phyloP scores from a whole-genome alignment of 2,797 vertebrate genomes.

The Danionella dracula region DNA sequence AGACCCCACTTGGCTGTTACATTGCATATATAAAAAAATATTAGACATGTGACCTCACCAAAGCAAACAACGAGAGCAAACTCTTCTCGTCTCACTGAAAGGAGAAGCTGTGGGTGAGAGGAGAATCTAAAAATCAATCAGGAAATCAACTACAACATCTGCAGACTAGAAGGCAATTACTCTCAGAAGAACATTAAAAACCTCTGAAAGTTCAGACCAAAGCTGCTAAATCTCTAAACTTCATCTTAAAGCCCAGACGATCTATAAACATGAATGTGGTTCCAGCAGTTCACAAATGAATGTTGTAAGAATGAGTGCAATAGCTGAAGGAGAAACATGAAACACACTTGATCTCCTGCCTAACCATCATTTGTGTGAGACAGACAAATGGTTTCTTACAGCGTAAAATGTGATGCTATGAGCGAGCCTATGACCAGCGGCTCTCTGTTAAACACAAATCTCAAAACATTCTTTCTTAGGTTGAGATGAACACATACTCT shows the following conservation, averaged over 20 bases:
- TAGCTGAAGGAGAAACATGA: no score
- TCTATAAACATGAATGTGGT: not conserved
- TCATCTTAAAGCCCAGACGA: not conserved
- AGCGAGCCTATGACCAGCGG: constrained; percentile 19
- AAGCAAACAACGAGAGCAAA: constrained; percentile 43
- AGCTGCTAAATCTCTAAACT: constrained; percentile 18
- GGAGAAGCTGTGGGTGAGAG: constrained; percentile 22
- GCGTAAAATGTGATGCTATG: constrained; percentile 25
- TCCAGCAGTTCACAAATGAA: not conserved
- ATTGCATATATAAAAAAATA: no score
- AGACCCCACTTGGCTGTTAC: no score
- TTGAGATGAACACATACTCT: constrained; percentile 54
- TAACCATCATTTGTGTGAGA: constrained; percentile 5
- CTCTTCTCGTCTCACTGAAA: constrained; percentile 50
- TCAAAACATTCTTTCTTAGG: constrained; percentile 57
- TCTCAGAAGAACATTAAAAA: not conserved
- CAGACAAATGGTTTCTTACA: constrained; percentile 6
- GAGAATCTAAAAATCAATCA: constrained; percentile 53
- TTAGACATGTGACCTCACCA: constrained; percentile 5
- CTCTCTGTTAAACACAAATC: constrained; percentile 49
- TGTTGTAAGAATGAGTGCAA: not conserved
- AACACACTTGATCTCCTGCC: not conserved
- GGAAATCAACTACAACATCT: constrained; percentile 20
- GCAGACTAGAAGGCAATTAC: constrained; percentile 19
- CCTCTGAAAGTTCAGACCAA: not conserved